Percentiles rank a stretch among this genome's conserved stretches.
These are phyloP conservation scores for Panopea generosa DNA, from an alignment of 2,888 invertebrate genomes.

Conservation along the genomic window DNA sequence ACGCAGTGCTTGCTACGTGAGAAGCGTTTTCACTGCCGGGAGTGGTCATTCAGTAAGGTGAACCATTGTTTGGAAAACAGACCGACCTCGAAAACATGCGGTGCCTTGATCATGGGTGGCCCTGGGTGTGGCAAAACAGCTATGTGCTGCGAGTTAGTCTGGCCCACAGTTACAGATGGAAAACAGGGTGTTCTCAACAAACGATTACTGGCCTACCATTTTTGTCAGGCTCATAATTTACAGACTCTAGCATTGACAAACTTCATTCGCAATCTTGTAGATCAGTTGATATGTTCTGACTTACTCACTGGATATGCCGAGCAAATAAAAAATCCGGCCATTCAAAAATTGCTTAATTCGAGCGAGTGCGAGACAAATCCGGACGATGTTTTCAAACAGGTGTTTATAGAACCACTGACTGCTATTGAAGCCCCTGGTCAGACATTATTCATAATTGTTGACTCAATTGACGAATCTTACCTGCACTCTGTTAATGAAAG, in stretches of 20 bases:
- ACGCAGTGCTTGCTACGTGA: slow-evolving; percentile 80
- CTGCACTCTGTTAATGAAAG: slow-evolving; percentile 76
- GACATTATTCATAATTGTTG: slow-evolving; percentile 94
- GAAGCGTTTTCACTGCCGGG: slow-evolving; percentile 92
- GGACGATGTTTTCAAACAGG: slow-evolving; percentile 95
- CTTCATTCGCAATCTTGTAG: slow-evolving; percentile 88
- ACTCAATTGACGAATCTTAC: slow-evolving; percentile 94
- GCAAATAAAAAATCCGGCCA: slow-evolving; percentile 90
- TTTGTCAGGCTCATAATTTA: slow-evolving; percentile 87
- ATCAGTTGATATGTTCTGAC: slow-evolving; percentile 89
- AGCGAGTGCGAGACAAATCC: slow-evolving; percentile 94
- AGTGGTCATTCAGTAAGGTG: slow-evolving; percentile 98
- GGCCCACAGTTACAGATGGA: slow-evolving; percentile 90
- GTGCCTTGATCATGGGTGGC: slow-evolving; percentile 95
- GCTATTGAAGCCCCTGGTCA: slow-evolving; percentile 93
- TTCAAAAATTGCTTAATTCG: slow-evolving; percentile 89
- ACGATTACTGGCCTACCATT: slow-evolving; percentile 94
- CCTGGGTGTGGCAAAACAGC: slow-evolving; percentile 97
- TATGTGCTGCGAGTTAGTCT: slow-evolving; percentile 83
- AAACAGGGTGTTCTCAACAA: slow-evolving; percentile 89
- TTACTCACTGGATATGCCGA: slow-evolving; percentile 77
- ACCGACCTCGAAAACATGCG: slow-evolving; percentile 90
- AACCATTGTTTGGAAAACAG: slow-evolving; percentile 96
- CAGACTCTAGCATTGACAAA: slow-evolving; percentile 92
- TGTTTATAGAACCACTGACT: slow-evolving; percentile 93